phyloP scores from a whole-genome alignment of 1,140 invertebrate genomes.

The Saccostrea glomerata region DNA sequence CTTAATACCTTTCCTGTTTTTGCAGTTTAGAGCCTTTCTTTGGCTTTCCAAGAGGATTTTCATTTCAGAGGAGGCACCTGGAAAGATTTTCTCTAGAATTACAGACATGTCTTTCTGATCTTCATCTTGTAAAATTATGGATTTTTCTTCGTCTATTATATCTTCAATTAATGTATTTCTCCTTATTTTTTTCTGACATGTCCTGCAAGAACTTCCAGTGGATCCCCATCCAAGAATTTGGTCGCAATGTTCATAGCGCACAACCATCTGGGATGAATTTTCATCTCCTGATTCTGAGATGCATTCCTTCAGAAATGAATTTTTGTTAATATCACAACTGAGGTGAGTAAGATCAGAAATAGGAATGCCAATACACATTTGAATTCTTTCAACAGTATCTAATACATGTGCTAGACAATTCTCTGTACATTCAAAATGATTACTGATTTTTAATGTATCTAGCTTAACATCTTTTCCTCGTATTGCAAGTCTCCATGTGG shows the following conservation, averaged over 20 bases:
- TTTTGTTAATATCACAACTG: not conserved
- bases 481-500: not conserved
- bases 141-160: too few species aligned
- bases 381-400: not conserved
- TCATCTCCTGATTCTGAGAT: not conserved
- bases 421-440: not conserved
- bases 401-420: not conserved
- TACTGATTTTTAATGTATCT: not conserved
- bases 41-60: too few species aligned
- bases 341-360: not conserved
- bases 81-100: too few species aligned
- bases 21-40: too few species aligned
- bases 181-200: not conserved
- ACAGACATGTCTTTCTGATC: too few species aligned
- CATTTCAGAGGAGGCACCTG: too few species aligned
- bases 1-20: too few species aligned
- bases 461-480: not conserved
- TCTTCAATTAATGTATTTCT: too few species aligned
- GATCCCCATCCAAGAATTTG: not conserved
- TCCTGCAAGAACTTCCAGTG: not conserved
- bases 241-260: not conserved
- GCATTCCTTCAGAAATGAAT: not conserved
- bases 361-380: not conserved
- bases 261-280: not conserved
- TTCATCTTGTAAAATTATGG: too few species aligned